phyloP scores from a whole-genome alignment of 2,113 vertebrate genomes.

The Semnornis frantzii region DNA sequence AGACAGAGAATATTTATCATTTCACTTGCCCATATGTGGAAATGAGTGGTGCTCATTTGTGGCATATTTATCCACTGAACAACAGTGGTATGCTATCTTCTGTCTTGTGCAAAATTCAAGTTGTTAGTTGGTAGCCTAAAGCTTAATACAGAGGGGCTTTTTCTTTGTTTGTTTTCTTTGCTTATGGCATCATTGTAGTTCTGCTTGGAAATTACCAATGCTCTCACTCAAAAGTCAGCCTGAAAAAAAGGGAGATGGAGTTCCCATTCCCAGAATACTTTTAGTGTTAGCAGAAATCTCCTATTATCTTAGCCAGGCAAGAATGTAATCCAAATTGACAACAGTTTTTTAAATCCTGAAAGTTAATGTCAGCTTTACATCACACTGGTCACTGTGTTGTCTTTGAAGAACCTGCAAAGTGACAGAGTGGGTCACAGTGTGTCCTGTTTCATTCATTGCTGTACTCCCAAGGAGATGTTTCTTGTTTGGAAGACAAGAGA shows the following conservation, averaged over 20 bases:
- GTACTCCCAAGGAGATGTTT: not conserved
- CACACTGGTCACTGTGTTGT: not conserved
- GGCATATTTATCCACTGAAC: not conserved
- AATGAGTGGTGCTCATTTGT: not conserved
- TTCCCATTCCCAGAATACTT: not conserved
- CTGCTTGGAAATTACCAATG: not conserved
- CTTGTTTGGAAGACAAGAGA: not conserved
- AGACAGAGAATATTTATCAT: not conserved
- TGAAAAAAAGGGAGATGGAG: not conserved
- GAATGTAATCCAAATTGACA: not conserved
- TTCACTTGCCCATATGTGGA: not conserved
- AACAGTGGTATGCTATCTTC: not conserved
- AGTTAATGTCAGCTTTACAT: not conserved
- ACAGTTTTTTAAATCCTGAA: not conserved
- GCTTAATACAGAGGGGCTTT: not conserved
- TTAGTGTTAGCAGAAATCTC: not conserved
- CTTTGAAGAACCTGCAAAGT: not conserved
- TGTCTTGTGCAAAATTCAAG: not conserved
- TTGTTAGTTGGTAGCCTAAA: not conserved
- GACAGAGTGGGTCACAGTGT: not conserved
- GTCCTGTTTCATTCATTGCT: not conserved
- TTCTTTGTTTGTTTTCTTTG: too few species aligned
- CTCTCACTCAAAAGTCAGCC: not conserved
- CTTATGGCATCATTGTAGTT: not conserved
- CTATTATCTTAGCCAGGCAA: not conserved